Conservation (phyloP, 2,888 invertebrate species). For the Pyrrhosoma nymphula region DNA sequence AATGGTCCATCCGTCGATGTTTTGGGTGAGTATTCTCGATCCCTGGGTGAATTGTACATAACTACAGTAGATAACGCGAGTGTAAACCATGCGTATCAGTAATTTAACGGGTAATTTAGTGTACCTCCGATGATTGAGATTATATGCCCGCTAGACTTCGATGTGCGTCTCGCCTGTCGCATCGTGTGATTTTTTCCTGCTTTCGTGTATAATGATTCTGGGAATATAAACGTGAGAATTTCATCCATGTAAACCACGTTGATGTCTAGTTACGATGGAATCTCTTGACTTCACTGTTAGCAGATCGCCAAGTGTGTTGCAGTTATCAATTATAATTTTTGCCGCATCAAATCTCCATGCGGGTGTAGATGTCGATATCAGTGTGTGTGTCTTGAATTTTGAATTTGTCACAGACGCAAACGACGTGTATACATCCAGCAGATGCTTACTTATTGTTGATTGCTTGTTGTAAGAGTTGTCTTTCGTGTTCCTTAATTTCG, state of each 20-base stretch:
- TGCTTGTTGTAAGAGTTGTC: too few species aligned
- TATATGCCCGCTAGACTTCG: not conserved
- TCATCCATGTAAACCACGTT: too few species aligned
- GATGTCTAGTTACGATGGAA: not conserved
- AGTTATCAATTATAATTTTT: not conserved
- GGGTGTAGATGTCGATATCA: not conserved
- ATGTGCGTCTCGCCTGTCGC: not conserved
- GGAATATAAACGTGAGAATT: too few species aligned
- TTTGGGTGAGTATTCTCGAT: constrained; percentile 30
- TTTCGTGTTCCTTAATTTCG: too few species aligned
- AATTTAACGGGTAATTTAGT: not conserved
- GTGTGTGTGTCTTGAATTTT: not conserved
- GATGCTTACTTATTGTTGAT: too few species aligned
- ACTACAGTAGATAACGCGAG: not conserved
- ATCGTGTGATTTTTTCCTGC: not conserved
- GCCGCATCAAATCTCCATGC: not conserved
- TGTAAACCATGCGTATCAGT: not conserved
- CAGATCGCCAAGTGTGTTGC: not conserved
- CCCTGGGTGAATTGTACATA: not conserved
- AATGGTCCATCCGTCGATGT: constrained; percentile 58
- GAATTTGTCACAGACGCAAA: too few species aligned
- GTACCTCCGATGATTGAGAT: not conserved
- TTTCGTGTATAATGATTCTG: not conserved
- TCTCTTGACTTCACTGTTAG: not conserved
- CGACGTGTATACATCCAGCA: too few species aligned